Percentiles rank a stretch among this genome's conserved stretches.
phyloP scores from a whole-genome alignment of 2,888 invertebrate species.

The Autographa pulchrina region DNA sequence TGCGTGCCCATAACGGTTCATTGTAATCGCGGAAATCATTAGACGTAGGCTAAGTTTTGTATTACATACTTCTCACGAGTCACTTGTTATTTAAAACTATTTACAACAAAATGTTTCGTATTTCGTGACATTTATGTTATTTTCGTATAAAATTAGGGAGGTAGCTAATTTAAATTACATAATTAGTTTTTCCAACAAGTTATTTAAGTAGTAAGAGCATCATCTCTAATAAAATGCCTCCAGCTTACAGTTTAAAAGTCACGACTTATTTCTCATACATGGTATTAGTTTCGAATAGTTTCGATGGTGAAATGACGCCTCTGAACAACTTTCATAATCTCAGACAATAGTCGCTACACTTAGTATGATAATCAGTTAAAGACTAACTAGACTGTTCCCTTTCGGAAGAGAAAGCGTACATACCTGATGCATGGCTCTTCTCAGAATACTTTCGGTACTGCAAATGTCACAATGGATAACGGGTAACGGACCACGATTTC shows the following conservation, averaged over 20 bases:
- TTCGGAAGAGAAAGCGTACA: constrained; percentile 84
- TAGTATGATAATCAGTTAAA: constrained; percentile 86
- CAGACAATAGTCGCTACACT: constrained; percentile 81
- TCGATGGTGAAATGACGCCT: constrained; percentile 54
- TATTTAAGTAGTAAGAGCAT: constrained; percentile 12
- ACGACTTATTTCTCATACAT: constrained; percentile 32
- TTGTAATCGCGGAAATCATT: constrained; percentile 81
- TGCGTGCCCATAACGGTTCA: constrained; percentile 82
- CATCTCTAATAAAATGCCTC: not conserved
- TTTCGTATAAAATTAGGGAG: constrained; percentile 22
- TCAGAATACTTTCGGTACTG: constrained; percentile 83
- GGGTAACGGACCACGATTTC: constrained; percentile 74
- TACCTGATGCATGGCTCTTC: constrained; percentile 79
- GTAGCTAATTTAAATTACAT: constrained; percentile 33
- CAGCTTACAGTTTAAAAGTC: constrained; percentile 25
- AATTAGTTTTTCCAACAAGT: constrained; percentile 39
- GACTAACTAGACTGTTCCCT: constrained; percentile 81
- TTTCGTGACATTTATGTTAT: constrained; percentile 33
- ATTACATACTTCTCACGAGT: constrained; percentile 55
- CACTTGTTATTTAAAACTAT: constrained; percentile 29
- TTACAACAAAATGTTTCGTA: constrained; percentile 22
- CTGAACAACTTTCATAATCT: constrained; percentile 77
- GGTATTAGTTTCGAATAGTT: constrained; percentile 28
- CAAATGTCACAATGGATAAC: constrained; percentile 86
- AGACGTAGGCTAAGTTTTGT: constrained; percentile 53